Conservation (phyloP, 2,113 vertebrate species). For the Puntigrus tetrazona region DNA sequence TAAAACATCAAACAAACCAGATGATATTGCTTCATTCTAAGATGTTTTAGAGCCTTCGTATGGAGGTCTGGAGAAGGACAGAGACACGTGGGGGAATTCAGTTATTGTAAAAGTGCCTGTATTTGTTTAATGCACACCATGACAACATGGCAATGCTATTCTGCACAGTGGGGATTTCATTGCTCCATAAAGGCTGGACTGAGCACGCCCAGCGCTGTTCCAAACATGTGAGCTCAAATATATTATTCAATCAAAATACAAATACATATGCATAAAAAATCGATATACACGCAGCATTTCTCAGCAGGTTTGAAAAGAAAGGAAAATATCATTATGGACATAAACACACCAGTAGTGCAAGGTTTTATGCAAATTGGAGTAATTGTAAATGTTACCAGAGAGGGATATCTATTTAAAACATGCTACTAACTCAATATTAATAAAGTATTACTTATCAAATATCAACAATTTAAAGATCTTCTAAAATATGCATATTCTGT, state of each 20-base stretch:
- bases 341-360: not conserved
- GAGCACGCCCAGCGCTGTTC: not conserved
- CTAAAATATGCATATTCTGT: not conserved
- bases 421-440: not conserved
- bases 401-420: not conserved
- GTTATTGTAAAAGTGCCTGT: constrained; percentile 35
- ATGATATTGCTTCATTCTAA: constrained; percentile 40
- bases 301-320: not conserved
- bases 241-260: not conserved
- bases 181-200: constrained; percentile 25
- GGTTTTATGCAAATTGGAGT: not conserved
- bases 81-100: constrained; percentile 17
- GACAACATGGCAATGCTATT: constrained; percentile 50
- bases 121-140: constrained; percentile 53
- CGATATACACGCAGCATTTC: not conserved
- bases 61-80: constrained; percentile 22
- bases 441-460: not conserved
- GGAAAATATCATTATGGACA: not conserved
- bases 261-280: not conserved
- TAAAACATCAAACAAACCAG: constrained; percentile 20
- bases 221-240: constrained; percentile 34
- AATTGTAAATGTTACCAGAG: not conserved
- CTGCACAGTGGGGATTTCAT: constrained; percentile 30
- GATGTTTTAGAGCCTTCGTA: constrained; percentile 41
- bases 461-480: not conserved